These are phyloP conservation scores for Eufriesea mexicana DNA, from an alignment of 1,140 invertebrate genomes.

Conservation along the genomic window DNA sequence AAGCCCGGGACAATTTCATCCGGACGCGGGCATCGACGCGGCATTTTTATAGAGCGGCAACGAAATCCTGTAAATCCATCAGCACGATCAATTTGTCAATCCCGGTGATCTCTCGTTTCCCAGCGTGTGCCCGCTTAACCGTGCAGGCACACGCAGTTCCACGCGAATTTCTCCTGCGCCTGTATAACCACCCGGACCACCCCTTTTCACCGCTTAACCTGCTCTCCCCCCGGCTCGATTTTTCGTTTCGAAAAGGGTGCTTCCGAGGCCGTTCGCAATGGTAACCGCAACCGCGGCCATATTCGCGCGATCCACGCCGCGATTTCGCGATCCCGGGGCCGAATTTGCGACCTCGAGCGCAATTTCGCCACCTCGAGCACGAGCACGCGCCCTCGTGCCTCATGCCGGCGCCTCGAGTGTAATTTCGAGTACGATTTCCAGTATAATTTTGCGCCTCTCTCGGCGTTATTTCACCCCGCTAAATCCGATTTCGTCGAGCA, in stretches of 20 bases:
- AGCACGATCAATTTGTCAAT: conserved; percentile 34
- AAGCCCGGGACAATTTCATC: background rate
- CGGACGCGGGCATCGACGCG: background rate
- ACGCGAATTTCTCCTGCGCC: conserved; percentile 36
- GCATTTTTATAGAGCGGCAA: background rate
- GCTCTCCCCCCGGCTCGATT: background rate
- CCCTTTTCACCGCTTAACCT: too few relatives aligned
- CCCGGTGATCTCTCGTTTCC: conserved; percentile 1
- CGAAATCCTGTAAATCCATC: conserved; percentile 24
- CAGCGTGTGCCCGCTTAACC: conserved; percentile 37
- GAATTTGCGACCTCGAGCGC: too few relatives aligned
- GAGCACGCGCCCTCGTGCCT: too few relatives aligned
- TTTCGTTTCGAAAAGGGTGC: conserved; percentile 31
- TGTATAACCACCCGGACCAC: conserved; percentile 20
- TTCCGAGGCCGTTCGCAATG: conserved; percentile 23
- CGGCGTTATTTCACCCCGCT: too few relatives aligned
- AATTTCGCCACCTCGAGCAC: too few relatives aligned
- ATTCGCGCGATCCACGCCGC: conserved; percentile 17
- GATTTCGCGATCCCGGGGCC: too few relatives aligned
- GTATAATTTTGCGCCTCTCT: too few relatives aligned
- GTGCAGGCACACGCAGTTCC: background rate
- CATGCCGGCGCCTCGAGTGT: too few relatives aligned
- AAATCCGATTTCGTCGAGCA: too few relatives aligned
- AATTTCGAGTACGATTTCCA: too few relatives aligned
- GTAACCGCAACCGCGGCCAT: conserved; percentile 37